Percentiles rank a stretch among this genome's conserved stretches.
Evolutionary conservation across 30 jellyfish, hydroid and myxozoan genomes (phyloP).

Genomic region (Calvadosia cruxmelitensis): DNA sequence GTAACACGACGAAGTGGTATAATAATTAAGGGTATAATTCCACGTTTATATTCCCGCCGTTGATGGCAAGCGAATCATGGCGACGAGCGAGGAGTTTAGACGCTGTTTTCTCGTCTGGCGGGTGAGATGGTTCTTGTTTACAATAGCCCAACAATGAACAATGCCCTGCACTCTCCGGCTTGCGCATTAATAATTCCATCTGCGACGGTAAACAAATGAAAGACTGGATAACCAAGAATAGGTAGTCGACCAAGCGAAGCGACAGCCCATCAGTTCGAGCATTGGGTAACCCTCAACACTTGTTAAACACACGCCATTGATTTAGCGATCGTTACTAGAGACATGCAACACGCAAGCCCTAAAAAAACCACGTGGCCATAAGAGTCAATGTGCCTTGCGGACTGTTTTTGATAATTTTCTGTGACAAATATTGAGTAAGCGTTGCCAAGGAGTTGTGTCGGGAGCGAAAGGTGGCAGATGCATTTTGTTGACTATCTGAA

Average conservation of each 20-base stretch:
- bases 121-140: conserved; percentile 59
- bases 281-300: background rate
- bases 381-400: background rate
- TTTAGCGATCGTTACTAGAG: background rate
- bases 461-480: background rate
- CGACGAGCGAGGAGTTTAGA: conserved; percentile 25
- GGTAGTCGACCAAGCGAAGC: background rate
- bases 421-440: conserved; percentile 1
- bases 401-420: background rate
- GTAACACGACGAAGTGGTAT: no score
- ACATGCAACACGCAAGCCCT: background rate
- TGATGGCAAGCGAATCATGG: conserved; percentile 25
- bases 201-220: conserved; percentile 58
- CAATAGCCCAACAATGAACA: conserved; percentile 50
- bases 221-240: background rate
- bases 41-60: conserved; percentile 24
- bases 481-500: background rate
- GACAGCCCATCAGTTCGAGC: background rate
- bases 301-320: conserved; percentile 1
- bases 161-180: conserved; percentile 38
- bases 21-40: no score
- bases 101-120: conserved; percentile 41
- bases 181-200: conserved; percentile 76
- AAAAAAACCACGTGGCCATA: background rate
- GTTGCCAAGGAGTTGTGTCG: background rate